phyloP scores from a whole-genome alignment of 2,888 invertebrate genomes.

The Drosophila stalkeri region DNA sequence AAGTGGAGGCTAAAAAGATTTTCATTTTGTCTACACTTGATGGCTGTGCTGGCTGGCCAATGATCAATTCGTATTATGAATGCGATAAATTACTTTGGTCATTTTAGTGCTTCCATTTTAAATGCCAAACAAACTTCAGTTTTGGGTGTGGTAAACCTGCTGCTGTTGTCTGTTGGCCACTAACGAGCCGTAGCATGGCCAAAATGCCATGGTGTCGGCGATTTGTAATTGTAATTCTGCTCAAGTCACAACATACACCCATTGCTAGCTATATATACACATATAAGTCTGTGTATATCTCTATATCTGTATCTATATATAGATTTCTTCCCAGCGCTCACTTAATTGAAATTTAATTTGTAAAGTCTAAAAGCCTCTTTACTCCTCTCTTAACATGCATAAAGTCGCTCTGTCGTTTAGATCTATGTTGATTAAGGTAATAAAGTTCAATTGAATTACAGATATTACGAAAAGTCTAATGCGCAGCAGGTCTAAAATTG shows the following conservation, averaged over 20 bases:
- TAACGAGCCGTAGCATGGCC: slow-evolving; percentile 21
- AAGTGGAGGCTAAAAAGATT: slow-evolving; percentile 22
- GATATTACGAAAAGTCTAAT: not conserved
- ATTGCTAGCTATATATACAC: slow-evolving; percentile 1
- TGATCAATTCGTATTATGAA: slow-evolving; percentile 7
- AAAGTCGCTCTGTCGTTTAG: not conserved
- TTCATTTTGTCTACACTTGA: slow-evolving; percentile 14
- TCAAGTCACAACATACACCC: slow-evolving; percentile 27
- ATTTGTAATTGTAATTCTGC: slow-evolving; percentile 59
- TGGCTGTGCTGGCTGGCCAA: not conserved
- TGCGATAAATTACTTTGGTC: slow-evolving; percentile 22
- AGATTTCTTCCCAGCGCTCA: slow-evolving; percentile 1
- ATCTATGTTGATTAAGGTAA: not conserved
- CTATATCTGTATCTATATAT: not conserved
- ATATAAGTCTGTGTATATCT: not conserved
- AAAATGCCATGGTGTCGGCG: slow-evolving; percentile 56
- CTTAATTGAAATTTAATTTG: not conserved
- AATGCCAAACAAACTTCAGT: slow-evolving; percentile 51
- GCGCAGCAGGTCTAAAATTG: not conserved
- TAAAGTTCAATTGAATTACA: not conserved
- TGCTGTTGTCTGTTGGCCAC: slow-evolving; percentile 12
- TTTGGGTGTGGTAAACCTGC: slow-evolving; percentile 56
- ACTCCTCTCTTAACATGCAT: not conserved
- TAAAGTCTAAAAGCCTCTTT: not conserved
- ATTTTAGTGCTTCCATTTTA: slow-evolving; percentile 46